Evolutionary conservation across 1,140 invertebrate genomes (phyloP).

Genomic region (Caenorhabditis remanei): DNA sequence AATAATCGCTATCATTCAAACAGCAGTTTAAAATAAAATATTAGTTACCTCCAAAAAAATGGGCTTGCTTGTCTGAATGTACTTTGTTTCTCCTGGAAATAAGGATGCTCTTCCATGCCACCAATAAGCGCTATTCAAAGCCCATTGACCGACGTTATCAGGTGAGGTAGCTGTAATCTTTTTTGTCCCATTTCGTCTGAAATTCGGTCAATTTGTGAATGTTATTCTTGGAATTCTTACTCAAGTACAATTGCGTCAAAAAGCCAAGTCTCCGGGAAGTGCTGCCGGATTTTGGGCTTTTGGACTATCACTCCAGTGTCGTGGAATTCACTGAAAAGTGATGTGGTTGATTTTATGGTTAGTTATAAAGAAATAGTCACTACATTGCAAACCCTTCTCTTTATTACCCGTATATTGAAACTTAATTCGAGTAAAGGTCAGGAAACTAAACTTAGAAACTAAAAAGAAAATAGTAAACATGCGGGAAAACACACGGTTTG

Average conservation of each 20-base stretch:
- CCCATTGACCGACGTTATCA: slow-evolving; percentile 62
- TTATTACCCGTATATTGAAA: not conserved
- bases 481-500: slow-evolving; percentile 44
- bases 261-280: slow-evolving; percentile 38
- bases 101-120: slow-evolving; percentile 46
- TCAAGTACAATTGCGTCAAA: slow-evolving; percentile 21
- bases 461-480: slow-evolving; percentile 16
- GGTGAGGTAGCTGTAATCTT: slow-evolving; percentile 45
- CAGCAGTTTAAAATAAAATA: too few relatives aligned
- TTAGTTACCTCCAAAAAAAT: slow-evolving; percentile 4
- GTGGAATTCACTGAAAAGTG: slow-evolving; percentile 17
- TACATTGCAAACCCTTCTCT: too few relatives aligned
- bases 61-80: slow-evolving; percentile 19
- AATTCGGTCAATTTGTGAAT: not conserved
- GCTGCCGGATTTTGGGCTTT: not conserved
- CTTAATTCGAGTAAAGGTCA: not conserved
- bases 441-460: not conserved
- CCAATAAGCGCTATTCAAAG: slow-evolving; percentile 63
- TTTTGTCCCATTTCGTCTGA: slow-evolving; percentile 40
- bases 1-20: too few relatives aligned
- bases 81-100: slow-evolving; percentile 52
- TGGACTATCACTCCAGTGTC: not conserved
- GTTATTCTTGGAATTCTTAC: not conserved
- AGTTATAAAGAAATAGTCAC: too few relatives aligned
- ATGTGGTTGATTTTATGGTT: not conserved